Percentiles rank a stretch among this genome's conserved stretches.
phyloP scores from a whole-genome alignment of 2,797 vertebrate species.

The Coregonus sp. region DNA sequence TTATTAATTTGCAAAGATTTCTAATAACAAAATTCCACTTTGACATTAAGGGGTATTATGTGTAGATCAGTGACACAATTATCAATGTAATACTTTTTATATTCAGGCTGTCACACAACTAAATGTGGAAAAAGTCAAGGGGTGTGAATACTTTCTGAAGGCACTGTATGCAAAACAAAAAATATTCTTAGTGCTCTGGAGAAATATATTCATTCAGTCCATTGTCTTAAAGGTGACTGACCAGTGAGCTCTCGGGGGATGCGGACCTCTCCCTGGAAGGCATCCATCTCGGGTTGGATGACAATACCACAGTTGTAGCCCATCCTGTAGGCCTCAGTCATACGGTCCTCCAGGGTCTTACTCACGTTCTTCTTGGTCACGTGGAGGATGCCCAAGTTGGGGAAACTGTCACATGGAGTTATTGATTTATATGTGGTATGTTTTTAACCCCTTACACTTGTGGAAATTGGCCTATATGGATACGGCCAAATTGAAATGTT shows the following conservation, averaged over 20 bases:
- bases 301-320: slow-evolving; percentile 86
- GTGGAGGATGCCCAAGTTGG: slow-evolving; percentile 94
- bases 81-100: no score
- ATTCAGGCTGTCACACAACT: no score
- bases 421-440: not conserved
- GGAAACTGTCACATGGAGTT: slow-evolving; percentile 77
- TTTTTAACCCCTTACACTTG: not conserved
- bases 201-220: not conserved
- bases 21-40: no score
- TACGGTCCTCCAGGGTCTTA: slow-evolving; percentile 89
- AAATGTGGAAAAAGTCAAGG: no score
- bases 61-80: no score
- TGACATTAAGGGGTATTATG: no score
- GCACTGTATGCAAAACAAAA: not conserved
- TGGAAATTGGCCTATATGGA: no score
- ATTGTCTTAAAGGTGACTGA: slow-evolving; percentile 53
- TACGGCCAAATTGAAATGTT: no score
- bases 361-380: slow-evolving; percentile 97
- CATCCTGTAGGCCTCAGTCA: slow-evolving; percentile 87
- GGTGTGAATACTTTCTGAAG: no score
- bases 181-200: not conserved
- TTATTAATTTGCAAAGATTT: no score
- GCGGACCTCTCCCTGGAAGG: slow-evolving; percentile 82
- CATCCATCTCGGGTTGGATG: slow-evolving; percentile 87
- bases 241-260: slow-evolving; percentile 86